Evolutionary conservation across 2,888 invertebrate genomes (phyloP), one percentile per base, ranked within the genome.

Genomic region (Homarus gammarus): DNA sequence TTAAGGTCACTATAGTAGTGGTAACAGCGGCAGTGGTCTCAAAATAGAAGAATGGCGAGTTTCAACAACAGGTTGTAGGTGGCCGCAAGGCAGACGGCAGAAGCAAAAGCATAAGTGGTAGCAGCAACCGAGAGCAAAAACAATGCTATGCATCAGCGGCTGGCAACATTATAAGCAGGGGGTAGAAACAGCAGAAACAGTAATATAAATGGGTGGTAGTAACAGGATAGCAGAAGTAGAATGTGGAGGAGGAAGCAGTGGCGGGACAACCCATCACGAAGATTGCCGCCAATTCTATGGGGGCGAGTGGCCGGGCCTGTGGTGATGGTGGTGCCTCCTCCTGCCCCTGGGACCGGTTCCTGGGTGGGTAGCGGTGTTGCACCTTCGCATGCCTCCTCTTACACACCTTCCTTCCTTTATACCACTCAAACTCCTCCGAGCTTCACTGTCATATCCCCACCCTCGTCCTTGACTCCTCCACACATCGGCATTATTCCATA

Each of bases 271-370:
- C 44, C 44, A 64, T 64, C 64, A 64, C 64, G 27, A n/a, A 27
- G 64, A 64, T 27, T n/a, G 64, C 27, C 5, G 64, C 5, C 64
- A 64, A 64, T 64, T 64, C 27, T 64, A 64, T 64, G 64, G 64
- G n/a, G 64, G 6, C 27, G 64, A 27, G 64, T 64, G 64, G 27
- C 27, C 64, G 10, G n/a, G 5, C 64, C 5, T n/a, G 64, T 64
- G 64, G n/a, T n/a, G n/a, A n/a, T n/a, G n/a, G n/a, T n/a, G 44
- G 44, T 49, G n/a, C n/a, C n/a, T n/a, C n/a, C n/a, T n/a, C 12
- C 44, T 44, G 44, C 44, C 64, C 56, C 64, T 15, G 12, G 8
- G 64, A 64, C 64, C 64, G 64, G 64, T 64, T 64, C 64, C 64
- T 64, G 6, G 64, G 8, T 5, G 64, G 27, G 64, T 64, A 64